These are phyloP conservation scores for Aspidiotus rigidus DNA, from an alignment of 2,888 invertebrate genomes.

Conservation along the genomic window DNA sequence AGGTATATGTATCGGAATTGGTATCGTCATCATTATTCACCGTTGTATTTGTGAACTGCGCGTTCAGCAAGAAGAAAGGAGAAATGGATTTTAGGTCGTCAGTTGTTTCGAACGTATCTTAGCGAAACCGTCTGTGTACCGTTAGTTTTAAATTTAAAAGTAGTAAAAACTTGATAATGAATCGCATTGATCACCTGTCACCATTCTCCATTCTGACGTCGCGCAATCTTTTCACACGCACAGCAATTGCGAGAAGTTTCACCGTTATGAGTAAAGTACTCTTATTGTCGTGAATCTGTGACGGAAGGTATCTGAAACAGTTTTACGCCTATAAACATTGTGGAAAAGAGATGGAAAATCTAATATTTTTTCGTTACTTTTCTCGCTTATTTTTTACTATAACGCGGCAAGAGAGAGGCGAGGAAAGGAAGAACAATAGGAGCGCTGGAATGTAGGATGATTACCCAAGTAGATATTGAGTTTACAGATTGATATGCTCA, in stretches of 20 bases:
- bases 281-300: too few relatives aligned
- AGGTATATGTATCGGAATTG: too few relatives aligned
- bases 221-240: slow-evolving; percentile 1
- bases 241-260: background rate
- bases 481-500: too few relatives aligned
- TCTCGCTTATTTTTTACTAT: too few relatives aligned
- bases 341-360: too few relatives aligned
- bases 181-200: slow-evolving; percentile 3
- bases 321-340: too few relatives aligned
- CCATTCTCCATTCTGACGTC: slow-evolving; percentile 1
- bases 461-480: too few relatives aligned
- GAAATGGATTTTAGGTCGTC: slow-evolving; percentile 31
- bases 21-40: background rate
- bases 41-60: background rate
- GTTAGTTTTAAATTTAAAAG: slow-evolving; percentile 30
- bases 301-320: too few relatives aligned
- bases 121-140: slow-evolving; percentile 23
- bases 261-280: background rate
- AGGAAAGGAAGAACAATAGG: too few relatives aligned
- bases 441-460: too few relatives aligned
- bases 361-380: too few relatives aligned
- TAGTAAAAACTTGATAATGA: slow-evolving; percentile 17
- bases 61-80: slow-evolving; percentile 9
- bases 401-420: too few relatives aligned
- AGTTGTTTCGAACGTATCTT: slow-evolving; percentile 8